Conservation (phyloP, 1,140 invertebrate genomes). For the Polypedilum pembai region DNA sequence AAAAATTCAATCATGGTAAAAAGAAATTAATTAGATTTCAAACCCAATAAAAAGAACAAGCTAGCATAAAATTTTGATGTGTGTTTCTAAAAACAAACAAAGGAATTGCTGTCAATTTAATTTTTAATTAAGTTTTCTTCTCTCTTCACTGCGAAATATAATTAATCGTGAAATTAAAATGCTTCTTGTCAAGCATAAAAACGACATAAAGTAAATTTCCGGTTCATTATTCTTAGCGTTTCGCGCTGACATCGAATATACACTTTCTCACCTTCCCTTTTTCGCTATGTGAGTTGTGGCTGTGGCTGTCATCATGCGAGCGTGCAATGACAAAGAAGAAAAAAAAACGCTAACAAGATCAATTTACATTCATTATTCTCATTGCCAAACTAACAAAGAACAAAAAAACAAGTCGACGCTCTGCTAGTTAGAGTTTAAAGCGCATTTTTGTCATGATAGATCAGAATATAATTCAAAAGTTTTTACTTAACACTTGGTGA, state of each 20-base stretch:
- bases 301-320: neutral
- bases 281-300: no score
- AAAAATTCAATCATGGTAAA: neutral
- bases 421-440: no score
- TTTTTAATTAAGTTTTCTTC: neutral
- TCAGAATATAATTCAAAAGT: no score
- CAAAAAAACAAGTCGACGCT: no score
- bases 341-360: conserved; percentile 12
- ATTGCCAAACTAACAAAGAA: neutral
- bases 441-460: no score
- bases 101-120: conserved; percentile 18
- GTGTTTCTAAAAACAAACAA: neutral
- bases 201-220: conserved; percentile 12
- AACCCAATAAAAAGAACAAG: neutral
- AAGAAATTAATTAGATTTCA: neutral
- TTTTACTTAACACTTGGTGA: no score
- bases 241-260: conserved; percentile 6
- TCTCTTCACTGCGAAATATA: neutral
- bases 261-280: neutral
- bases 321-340: neutral
- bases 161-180: conserved; percentile 19
- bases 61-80: neutral
- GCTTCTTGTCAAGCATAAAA: conserved; percentile 16
- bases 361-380: conserved; percentile 14
- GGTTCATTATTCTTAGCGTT: conserved; percentile 12